Evolutionary conservation across 2,888 invertebrate genomes (phyloP).

Genomic region (Chironomus riparius): DNA sequence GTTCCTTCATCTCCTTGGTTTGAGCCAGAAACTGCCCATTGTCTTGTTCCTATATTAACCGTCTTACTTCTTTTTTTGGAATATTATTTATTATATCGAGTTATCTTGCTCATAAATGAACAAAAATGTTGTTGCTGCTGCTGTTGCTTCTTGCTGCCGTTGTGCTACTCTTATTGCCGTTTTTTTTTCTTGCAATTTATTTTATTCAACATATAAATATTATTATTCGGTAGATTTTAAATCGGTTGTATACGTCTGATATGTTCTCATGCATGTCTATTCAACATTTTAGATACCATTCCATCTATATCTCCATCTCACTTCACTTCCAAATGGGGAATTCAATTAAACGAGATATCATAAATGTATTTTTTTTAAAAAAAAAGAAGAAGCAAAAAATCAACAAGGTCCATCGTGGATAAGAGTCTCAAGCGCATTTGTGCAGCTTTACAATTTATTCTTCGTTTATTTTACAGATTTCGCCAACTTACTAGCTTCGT

Average conservation of each 20-base stretch:
- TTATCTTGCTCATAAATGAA: not conserved
- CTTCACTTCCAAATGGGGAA: not conserved
- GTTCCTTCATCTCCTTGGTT: not conserved
- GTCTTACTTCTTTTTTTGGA: not conserved
- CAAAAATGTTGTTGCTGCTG: not conserved
- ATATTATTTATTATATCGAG: conserved; percentile 7
- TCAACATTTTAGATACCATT: not conserved
- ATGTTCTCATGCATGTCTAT: not conserved
- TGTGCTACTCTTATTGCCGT: not conserved
- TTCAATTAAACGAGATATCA: conserved; percentile 12
- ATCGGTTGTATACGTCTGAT: not conserved
- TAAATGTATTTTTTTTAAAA: not conserved
- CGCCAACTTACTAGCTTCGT: no score
- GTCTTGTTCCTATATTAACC: not conserved
- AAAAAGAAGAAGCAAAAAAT: not conserved
- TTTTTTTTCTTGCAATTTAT: not conserved
- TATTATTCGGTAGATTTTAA: conserved; percentile 1
- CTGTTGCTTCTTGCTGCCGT: not conserved
- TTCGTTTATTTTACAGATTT: no score
- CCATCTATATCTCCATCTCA: not conserved
- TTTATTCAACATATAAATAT: not conserved
- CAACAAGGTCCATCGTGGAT: not conserved
- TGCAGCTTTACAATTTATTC: not conserved
- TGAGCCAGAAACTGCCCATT: not conserved
- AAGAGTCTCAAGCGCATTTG: not conserved